phyloP scores from a whole-genome alignment of 2,113 vertebrate genomes.

The Gadus macrocephalus region DNA sequence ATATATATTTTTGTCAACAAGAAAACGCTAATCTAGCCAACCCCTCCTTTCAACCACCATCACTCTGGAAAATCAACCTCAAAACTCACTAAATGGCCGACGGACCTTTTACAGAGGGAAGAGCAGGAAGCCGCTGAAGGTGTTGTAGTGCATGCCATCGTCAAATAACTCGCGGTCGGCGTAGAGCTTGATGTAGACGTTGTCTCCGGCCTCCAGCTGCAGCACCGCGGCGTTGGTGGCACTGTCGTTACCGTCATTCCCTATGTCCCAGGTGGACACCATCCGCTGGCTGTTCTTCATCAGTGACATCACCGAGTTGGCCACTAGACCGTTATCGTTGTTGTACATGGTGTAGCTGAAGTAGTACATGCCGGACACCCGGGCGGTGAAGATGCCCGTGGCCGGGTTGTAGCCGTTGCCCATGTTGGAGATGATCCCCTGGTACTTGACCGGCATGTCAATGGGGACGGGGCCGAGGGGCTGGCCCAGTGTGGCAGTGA shows the following conservation, averaged over 20 bases:
- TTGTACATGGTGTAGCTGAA: conserved; percentile 18
- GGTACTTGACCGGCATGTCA: not conserved
- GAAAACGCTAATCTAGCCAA: no score
- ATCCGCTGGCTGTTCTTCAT: conserved; percentile 15
- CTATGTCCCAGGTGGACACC: conserved; percentile 1
- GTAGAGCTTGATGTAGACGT: conserved; percentile 8
- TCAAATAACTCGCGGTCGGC: not conserved
- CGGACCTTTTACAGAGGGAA: not conserved
- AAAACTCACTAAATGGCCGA: no score
- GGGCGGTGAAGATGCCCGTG: conserved; percentile 21
- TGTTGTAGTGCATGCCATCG: not conserved
- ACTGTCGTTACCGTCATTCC: not conserved
- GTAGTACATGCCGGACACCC: conserved; percentile 5
- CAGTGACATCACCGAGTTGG: conserved; percentile 11
- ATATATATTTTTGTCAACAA: not conserved
- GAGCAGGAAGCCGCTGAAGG: conserved; percentile 24
- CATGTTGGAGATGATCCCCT: conserved; percentile 11
- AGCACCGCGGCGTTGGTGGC: not conserved
- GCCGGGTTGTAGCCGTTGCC: conserved; percentile 4
- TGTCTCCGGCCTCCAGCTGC: conserved; percentile 15
- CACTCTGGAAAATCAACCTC: no score
- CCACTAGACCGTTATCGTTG: not conserved
- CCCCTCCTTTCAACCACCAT: no score
- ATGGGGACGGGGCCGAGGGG: not conserved
- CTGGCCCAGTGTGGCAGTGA: not conserved